These are phyloP conservation scores for Machaerirhynchus nigripectus DNA, from an alignment of 2,113 vertebrate genomes.

Conservation along the genomic window DNA sequence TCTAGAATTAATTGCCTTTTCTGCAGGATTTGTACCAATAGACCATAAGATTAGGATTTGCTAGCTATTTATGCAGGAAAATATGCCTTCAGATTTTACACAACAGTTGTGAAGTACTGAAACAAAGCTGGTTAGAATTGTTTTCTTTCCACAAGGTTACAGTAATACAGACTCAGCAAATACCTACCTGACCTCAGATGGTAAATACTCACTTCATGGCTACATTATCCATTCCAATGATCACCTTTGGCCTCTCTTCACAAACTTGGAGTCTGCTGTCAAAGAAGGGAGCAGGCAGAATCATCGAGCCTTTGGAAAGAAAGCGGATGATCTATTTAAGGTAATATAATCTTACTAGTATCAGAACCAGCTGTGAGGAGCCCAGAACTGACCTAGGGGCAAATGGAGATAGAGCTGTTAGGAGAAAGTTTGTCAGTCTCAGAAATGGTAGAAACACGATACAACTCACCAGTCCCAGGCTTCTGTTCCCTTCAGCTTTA, in stretches of 20 bases:
- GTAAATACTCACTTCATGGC: slow-evolving; percentile 74
- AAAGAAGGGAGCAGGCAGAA: slow-evolving; percentile 74
- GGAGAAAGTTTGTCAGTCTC: not conserved
- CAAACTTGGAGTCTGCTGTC: slow-evolving; percentile 77
- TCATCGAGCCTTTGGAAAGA: slow-evolving; percentile 61
- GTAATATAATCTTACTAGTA: slow-evolving; percentile 34
- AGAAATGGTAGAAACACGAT: not conserved
- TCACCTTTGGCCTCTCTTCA: slow-evolving; percentile 79
- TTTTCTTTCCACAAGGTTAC: slow-evolving; percentile 68
- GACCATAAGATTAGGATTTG: not conserved
- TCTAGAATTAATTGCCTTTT: not conserved
- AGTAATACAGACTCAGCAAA: slow-evolving; percentile 75
- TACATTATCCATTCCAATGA: slow-evolving; percentile 73
- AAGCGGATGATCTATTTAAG: slow-evolving; percentile 64
- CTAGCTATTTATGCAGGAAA: not conserved
- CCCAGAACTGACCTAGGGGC: not conserved
- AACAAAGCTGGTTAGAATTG: not conserved
- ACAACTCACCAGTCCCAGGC: not conserved
- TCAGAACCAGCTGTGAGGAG: not conserved
- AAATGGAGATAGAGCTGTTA: not conserved
- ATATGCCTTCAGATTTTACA: not conserved
- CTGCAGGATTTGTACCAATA: not conserved
- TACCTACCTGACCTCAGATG: slow-evolving; percentile 73
- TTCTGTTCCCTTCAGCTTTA: not conserved
- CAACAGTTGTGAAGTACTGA: not conserved